A percentile compares a stretch with the other conserved stretches of the same genome.
phyloP scores from a whole-genome alignment of 2,888 invertebrate genomes.

The Drosophila paucipuncta region DNA sequence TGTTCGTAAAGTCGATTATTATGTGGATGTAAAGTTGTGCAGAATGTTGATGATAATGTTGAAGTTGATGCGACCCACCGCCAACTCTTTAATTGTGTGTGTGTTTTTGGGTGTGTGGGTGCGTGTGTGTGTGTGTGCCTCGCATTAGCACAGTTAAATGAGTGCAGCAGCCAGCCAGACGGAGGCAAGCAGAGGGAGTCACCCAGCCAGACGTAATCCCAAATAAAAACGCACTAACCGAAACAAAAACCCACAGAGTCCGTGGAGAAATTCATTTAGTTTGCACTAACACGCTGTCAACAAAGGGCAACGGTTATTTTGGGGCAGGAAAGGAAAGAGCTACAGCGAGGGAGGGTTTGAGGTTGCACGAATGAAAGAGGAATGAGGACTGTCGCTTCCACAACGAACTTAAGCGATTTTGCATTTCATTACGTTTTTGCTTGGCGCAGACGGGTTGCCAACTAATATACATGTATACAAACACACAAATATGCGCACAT shows the following conservation, averaged over 20 bases:
- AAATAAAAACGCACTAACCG: slow-evolving; percentile 56
- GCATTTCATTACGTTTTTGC: slow-evolving; percentile 76
- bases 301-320: slow-evolving; percentile 33
- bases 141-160: slow-evolving; percentile 67
- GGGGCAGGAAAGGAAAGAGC: neutral
- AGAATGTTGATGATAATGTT: slow-evolving; percentile 37
- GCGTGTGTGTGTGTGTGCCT: slow-evolving; percentile 25
- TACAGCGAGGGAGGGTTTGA: slow-evolving; percentile 6
- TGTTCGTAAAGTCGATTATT: slow-evolving; percentile 57
- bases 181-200: slow-evolving; percentile 5
- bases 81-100: slow-evolving; percentile 31
- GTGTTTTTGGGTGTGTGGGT: slow-evolving; percentile 17
- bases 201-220: slow-evolving; percentile 55
- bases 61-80: slow-evolving; percentile 50
- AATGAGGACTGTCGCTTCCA: slow-evolving; percentile 22
- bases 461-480: slow-evolving; percentile 2
- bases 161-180: slow-evolving; percentile 45
- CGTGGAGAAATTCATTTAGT: slow-evolving; percentile 82
- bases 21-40: slow-evolving; percentile 61
- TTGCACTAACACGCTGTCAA: slow-evolving; percentile 83
- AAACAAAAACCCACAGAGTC: slow-evolving; percentile 74
- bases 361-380: slow-evolving; percentile 15
- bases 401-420: slow-evolving; percentile 77
- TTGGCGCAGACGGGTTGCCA: slow-evolving; percentile 44
- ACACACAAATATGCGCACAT: neutral